These are phyloP conservation scores for Tenualosa thibaudeaui DNA, from an alignment of 2,797 vertebrate genomes.

Conservation along the genomic window DNA sequence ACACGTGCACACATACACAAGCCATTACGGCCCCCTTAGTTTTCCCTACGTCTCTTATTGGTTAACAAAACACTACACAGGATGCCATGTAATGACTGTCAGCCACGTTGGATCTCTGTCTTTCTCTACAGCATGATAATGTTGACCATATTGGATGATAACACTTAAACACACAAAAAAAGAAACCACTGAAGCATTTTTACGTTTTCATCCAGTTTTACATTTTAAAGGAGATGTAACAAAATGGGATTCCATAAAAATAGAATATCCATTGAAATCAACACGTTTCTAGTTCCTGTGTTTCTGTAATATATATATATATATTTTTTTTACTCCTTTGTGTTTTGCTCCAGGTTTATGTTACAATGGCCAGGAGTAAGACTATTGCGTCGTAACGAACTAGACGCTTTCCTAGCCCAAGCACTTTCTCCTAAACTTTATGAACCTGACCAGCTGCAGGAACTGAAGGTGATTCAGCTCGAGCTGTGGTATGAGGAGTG, in stretches of 20 bases:
- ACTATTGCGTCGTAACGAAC: constrained; percentile 93
- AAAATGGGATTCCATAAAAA: background rate
- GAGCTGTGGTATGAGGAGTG: constrained; percentile 58
- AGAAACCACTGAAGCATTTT: background rate
- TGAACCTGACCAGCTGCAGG: constrained; percentile 96
- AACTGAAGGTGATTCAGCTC: constrained; percentile 89
- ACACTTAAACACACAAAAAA: background rate
- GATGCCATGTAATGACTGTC: background rate
- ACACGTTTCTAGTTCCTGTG: constrained; percentile 49
- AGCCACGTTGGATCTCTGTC: background rate
- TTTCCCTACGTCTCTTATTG: no score
- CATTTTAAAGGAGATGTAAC: background rate
- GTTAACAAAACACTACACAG: background rate
- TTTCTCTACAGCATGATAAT: background rate
- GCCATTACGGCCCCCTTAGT: no score
- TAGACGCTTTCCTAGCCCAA: constrained; percentile 95
- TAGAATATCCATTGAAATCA: background rate
- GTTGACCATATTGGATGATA: background rate
- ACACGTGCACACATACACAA: background rate
- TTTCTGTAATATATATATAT: constrained; percentile 55
- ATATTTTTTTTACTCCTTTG: constrained; percentile 54
- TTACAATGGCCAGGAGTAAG: constrained; percentile 96
- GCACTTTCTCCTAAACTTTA: constrained; percentile 96
- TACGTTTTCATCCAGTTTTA: background rate
- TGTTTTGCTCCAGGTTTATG: constrained; percentile 87